A percentile compares a stretch with the other conserved stretches of the same genome.
phyloP scores from a whole-genome alignment of 2,888 invertebrate species.

The Heliconius sara region DNA sequence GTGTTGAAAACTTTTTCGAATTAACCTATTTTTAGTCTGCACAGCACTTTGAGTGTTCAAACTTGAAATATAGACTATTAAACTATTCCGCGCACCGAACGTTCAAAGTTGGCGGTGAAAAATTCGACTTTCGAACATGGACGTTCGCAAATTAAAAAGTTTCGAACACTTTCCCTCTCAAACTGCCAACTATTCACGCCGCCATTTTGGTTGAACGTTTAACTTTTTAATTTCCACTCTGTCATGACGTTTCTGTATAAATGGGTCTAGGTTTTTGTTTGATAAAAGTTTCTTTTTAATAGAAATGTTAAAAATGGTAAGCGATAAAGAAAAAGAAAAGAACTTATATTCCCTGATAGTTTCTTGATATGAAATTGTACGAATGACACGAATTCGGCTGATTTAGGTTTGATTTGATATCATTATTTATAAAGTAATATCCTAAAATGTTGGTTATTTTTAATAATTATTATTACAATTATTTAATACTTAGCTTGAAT shows the following conservation, averaged over 20 bases:
- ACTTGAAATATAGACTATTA: conserved; percentile 50
- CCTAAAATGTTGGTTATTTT: not conserved
- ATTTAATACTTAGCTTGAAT: not conserved
- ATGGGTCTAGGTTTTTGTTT: conserved; percentile 30
- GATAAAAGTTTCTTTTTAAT: conserved; percentile 11
- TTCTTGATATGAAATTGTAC: too few relatives aligned
- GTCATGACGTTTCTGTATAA: conserved; percentile 48
- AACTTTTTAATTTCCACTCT: conserved; percentile 70
- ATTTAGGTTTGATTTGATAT: too few relatives aligned
- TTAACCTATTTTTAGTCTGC: conserved; percentile 11
- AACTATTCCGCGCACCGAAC: conserved; percentile 61
- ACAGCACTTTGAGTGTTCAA: conserved; percentile 20
- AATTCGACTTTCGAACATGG: conserved; percentile 70
- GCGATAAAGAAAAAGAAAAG: too few relatives aligned
- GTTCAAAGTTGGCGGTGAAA: conserved; percentile 63
- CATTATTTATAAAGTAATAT: too few relatives aligned
- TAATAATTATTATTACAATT: too few relatives aligned
- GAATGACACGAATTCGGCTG: too few relatives aligned
- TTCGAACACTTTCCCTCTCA: conserved; percentile 73
- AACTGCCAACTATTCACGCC: conserved; percentile 72
- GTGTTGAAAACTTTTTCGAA: not conserved
- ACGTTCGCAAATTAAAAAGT: conserved; percentile 77
- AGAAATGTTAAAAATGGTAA: not conserved
- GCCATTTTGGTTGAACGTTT: conserved; percentile 74
- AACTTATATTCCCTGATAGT: too few relatives aligned